phyloP scores from a whole-genome alignment of 1,140 invertebrate genomes.

The Hormaphis cornu region DNA sequence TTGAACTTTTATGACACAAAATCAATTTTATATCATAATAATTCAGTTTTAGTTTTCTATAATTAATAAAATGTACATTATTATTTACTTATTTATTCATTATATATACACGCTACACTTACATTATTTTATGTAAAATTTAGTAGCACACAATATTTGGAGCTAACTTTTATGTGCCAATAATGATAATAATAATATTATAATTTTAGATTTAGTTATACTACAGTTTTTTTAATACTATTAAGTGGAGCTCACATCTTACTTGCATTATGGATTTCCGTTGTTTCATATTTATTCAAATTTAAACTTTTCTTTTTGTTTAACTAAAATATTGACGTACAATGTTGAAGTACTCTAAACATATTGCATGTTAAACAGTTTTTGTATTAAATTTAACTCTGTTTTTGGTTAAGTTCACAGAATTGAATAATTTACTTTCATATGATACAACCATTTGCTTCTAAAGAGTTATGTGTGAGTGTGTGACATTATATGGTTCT shows the following conservation, averaged over 20 bases:
- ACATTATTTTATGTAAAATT: slow-evolving; percentile 7
- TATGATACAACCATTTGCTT: no score
- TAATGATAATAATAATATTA: neutral
- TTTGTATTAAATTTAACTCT: no score
- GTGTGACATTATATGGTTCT: no score
- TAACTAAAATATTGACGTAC: no score
- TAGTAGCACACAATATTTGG: slow-evolving; percentile 10
- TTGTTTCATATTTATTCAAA: slow-evolving; percentile 2
- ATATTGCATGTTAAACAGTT: no score
- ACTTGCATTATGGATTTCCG: neutral
- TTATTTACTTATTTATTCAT: slow-evolving; percentile 2
- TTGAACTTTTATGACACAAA: slow-evolving; percentile 9
- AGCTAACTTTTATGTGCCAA: slow-evolving; percentile 16
- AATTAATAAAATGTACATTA: slow-evolving; percentile 11
- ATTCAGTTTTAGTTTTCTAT: slow-evolving; percentile 5
- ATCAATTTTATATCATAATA: slow-evolving; percentile 22
- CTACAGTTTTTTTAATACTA: slow-evolving; percentile 7
- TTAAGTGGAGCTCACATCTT: slow-evolving; percentile 17
- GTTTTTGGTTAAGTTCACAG: no score
- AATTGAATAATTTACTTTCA: no score
- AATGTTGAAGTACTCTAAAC: no score
- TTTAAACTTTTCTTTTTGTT: neutral
- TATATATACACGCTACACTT: neutral
- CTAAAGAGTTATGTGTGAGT: no score
- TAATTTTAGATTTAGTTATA: slow-evolving; percentile 11